Evolutionary conservation across 2,113 vertebrate genomes (phyloP).

Genomic region (Boleophthalmus pectinirostris): DNA sequence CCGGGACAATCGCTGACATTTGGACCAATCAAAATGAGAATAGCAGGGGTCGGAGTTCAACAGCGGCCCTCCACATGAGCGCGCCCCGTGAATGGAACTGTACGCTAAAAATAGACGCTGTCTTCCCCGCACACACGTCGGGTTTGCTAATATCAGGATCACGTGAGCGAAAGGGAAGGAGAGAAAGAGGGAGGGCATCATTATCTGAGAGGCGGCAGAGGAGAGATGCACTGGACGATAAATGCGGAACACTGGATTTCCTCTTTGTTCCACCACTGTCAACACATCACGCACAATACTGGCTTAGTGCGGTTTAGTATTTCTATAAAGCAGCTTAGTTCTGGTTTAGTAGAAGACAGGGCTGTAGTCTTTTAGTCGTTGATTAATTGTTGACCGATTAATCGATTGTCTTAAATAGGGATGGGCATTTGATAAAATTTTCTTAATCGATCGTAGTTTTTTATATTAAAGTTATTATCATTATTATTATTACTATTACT

Average conservation of each 20-base stretch:
- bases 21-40: constrained; percentile 8
- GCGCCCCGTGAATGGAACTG: neutral
- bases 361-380: no score
- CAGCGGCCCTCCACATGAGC: constrained; percentile 3
- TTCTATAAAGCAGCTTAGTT: no score
- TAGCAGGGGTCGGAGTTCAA: constrained; percentile 1
- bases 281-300: no score
- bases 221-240: neutral
- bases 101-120: neutral
- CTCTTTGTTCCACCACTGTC: neutral
- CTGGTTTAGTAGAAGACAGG: no score
- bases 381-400: no score
- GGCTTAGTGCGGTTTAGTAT: no score
- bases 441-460: no score
- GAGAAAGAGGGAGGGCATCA: neutral
- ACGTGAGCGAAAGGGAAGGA: neutral
- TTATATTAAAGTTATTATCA: no score
- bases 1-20: constrained; percentile 1
- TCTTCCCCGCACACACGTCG: neutral
- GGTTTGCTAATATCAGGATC: neutral
- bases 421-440: no score
- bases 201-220: neutral
- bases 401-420: no score
- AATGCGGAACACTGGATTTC: neutral
- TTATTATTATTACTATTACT: no score